Evolutionary conservation across 2,888 invertebrate species (phyloP).

Genomic region (Dorcus parallelipipedus): DNA sequence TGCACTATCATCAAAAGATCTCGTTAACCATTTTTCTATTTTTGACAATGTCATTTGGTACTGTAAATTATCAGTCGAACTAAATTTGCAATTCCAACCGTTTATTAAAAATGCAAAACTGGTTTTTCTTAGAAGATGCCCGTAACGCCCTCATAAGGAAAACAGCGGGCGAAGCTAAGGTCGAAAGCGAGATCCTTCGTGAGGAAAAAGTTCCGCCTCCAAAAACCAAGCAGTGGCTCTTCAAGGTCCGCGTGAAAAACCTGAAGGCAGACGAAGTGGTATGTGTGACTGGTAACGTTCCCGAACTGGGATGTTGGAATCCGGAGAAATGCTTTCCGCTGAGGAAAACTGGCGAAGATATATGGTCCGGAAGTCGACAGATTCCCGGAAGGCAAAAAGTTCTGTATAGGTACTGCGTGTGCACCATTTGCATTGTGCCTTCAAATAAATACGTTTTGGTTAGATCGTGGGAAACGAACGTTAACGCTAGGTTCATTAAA

Average conservation of each 20-base stretch:
- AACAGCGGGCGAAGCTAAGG: conserved; percentile 32
- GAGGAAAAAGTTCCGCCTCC: too few relatives aligned
- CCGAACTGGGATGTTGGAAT: conserved; percentile 70
- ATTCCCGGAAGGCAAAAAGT: conserved; percentile 67
- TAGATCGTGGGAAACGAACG: conserved; percentile 77
- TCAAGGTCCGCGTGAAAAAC: conserved; percentile 54
- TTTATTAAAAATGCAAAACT: conserved; percentile 56
- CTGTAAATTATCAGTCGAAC: too few relatives aligned
- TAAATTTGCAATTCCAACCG: too few relatives aligned
- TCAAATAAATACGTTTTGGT: conserved; percentile 62
- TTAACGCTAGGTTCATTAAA: conserved; percentile 63
- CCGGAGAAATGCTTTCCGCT: conserved; percentile 58
- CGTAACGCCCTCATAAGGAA: conserved; percentile 40
- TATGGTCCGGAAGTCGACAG: conserved; percentile 63
- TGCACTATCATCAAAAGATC: too few relatives aligned
- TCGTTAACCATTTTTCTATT: too few relatives aligned
- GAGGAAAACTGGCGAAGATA: conserved; percentile 49
- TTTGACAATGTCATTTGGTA: too few relatives aligned
- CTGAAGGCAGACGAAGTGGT: conserved; percentile 60
- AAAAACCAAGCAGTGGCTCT: conserved; percentile 48
- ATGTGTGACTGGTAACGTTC: conserved; percentile 67
- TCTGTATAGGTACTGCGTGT: conserved; percentile 74
- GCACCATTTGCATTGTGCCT: conserved; percentile 60
- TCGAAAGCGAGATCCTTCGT: conserved; percentile 30
- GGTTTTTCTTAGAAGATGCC: conserved; percentile 61